Evolutionary conservation across 2,888 invertebrate species (phyloP).

Genomic region (Hylaea fasciaria): DNA sequence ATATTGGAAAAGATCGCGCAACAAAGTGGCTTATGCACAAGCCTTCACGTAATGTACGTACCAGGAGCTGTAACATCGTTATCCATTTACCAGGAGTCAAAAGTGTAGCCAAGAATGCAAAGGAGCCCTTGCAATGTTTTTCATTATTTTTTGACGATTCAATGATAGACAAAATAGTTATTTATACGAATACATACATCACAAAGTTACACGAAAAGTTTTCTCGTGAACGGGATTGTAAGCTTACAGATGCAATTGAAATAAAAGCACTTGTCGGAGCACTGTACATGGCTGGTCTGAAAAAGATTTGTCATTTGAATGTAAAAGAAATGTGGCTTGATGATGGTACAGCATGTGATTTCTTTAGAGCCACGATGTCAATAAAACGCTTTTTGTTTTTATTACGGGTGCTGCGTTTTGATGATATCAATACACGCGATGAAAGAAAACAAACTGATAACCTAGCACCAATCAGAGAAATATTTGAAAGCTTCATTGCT

Average conservation of each 20-base stretch:
- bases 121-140: neutral
- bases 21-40: neutral
- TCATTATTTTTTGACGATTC: neutral
- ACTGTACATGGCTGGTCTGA: slow-evolving; percentile 26
- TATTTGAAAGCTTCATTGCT: slow-evolving; percentile 30
- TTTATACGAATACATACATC: neutral
- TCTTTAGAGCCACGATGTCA: slow-evolving; percentile 16
- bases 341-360: slow-evolving; percentile 23
- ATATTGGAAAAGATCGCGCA: neutral
- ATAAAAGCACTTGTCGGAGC: slow-evolving; percentile 27
- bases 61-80: slow-evolving; percentile 1
- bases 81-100: slow-evolving; percentile 5
- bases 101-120: slow-evolving; percentile 6
- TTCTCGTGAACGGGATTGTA: slow-evolving; percentile 24
- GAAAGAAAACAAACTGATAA: slow-evolving; percentile 12
- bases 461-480: slow-evolving; percentile 28
- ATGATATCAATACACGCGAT: slow-evolving; percentile 27
- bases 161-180: slow-evolving; percentile 1
- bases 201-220: slow-evolving; percentile 10
- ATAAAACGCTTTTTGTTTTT: slow-evolving; percentile 11
- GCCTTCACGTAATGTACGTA: slow-evolving; percentile 2
- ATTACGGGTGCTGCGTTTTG: slow-evolving; percentile 16
- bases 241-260: slow-evolving; percentile 22
- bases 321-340: slow-evolving; percentile 28
- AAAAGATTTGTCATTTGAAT: slow-evolving; percentile 28